Evolutionary conservation across 2,113 vertebrate species (phyloP).

Genomic region (Brachyistius frenatus): DNA sequence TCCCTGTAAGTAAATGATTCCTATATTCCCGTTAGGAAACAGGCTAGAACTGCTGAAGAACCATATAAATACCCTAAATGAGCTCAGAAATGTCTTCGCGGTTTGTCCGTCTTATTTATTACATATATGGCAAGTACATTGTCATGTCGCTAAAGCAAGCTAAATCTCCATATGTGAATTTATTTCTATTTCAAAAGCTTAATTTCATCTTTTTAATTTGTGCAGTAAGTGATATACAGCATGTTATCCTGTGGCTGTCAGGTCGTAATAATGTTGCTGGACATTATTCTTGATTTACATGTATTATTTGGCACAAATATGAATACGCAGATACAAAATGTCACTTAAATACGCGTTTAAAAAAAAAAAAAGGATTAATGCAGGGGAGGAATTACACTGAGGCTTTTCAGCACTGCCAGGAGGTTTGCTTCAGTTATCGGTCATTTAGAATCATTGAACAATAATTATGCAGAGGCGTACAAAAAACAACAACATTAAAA

Average conservation of each 20-base stretch:
- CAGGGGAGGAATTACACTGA: too few relatives aligned
- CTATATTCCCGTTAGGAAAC: background rate
- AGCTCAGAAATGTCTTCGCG: conserved; percentile 5
- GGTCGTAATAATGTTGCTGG: too few relatives aligned
- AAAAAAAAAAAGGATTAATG: too few relatives aligned
- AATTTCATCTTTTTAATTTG: conserved; percentile 5
- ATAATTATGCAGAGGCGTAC: too few relatives aligned
- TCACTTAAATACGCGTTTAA: too few relatives aligned
- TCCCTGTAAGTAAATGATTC: background rate
- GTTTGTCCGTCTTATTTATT: conserved; percentile 16
- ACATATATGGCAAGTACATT: conserved; percentile 36
- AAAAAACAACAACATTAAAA: too few relatives aligned
- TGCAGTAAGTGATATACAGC: background rate
- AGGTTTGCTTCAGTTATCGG: too few relatives aligned
- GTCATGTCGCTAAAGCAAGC: conserved; percentile 27
- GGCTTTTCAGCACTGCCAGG: too few relatives aligned
- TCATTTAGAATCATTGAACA: too few relatives aligned
- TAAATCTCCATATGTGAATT: background rate
- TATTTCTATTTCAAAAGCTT: conserved; percentile 14
- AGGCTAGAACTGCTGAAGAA: background rate
- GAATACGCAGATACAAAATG: too few relatives aligned
- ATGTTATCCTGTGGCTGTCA: conserved; percentile 18
- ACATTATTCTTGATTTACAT: too few relatives aligned
- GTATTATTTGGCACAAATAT: too few relatives aligned
- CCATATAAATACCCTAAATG: conserved; percentile 2